These are phyloP conservation scores for Eubasilissa regina DNA, from an alignment of 1,140 invertebrate species.

Conservation along the genomic window DNA sequence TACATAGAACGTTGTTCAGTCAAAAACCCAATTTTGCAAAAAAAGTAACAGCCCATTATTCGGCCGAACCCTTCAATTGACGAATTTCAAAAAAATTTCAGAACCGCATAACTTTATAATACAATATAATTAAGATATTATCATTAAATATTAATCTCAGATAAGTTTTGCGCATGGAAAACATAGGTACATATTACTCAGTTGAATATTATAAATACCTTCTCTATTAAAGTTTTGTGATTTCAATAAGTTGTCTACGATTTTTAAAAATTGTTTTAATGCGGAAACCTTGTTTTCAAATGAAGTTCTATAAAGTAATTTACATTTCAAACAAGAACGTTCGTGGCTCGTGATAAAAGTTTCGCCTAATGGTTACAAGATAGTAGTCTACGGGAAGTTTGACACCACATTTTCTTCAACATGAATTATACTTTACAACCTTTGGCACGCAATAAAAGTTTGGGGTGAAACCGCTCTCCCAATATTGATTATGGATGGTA, in stretches of 20 bases:
- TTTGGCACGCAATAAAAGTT: slow-evolving; percentile 59
- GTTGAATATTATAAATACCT: too few relatives aligned
- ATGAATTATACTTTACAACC: slow-evolving; percentile 45
- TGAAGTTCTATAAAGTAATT: slow-evolving; percentile 28
- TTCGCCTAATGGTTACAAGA: not conserved
- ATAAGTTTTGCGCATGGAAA: too few relatives aligned
- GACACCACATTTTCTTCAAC: slow-evolving; percentile 26
- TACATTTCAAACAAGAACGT: slow-evolving; percentile 7
- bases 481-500: slow-evolving; percentile 51
- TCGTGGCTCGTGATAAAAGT: slow-evolving; percentile 32
- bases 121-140: too few relatives aligned
- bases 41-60: too few relatives aligned
- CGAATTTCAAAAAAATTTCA: too few relatives aligned
- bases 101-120: too few relatives aligned
- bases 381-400: slow-evolving; percentile 3
- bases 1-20: too few relatives aligned
- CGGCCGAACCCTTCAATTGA: too few relatives aligned
- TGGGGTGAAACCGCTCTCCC: slow-evolving; percentile 46
- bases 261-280: not conserved
- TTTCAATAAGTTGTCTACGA: not conserved
- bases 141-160: too few relatives aligned
- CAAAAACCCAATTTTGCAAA: too few relatives aligned
- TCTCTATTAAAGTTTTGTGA: too few relatives aligned
- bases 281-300: not conserved
- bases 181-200: too few relatives aligned